These are phyloP conservation scores for Philereme vetulata DNA, from an alignment of 2,888 invertebrate species.

Conservation along the genomic window DNA sequence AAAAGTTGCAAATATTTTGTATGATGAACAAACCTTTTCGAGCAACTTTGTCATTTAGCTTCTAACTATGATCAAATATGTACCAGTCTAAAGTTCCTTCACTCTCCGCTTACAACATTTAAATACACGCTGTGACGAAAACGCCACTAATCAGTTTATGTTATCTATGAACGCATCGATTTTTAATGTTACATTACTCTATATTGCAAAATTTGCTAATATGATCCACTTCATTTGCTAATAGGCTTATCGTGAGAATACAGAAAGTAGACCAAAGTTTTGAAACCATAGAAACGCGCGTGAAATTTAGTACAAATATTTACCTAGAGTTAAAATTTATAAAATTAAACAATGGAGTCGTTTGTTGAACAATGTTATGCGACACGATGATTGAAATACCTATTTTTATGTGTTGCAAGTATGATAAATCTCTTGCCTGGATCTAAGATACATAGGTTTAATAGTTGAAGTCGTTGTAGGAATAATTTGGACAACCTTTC, in stretches of 20 bases:
- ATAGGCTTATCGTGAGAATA: conserved; percentile 27
- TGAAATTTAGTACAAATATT: too few relatives aligned
- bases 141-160: conserved; percentile 52
- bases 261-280: background rate
- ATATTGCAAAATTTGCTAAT: conserved; percentile 30
- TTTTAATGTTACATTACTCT: conserved; percentile 43
- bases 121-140: conserved; percentile 45
- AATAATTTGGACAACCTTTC: conserved; percentile 57
- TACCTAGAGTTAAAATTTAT: background rate
- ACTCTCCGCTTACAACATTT: conserved; percentile 32
- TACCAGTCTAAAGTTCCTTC: conserved; percentile 8
- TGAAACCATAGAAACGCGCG: background rate
- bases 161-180: conserved; percentile 45
- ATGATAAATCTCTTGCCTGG: too few relatives aligned
- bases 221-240: conserved; percentile 25
- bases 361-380: too few relatives aligned
- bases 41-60: background rate
- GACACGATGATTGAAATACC: too few relatives aligned
- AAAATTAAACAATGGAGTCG: too few relatives aligned
- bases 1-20: background rate
- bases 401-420: too few relatives aligned
- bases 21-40: background rate
- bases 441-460: background rate
- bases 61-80: conserved; percentile 4
- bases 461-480: conserved; percentile 9